A percentile compares a stretch with the other conserved stretches of the same genome.
These are phyloP conservation scores for Nomada goodeniana DNA, from an alignment of 2,888 invertebrate species.

Conservation along the genomic window DNA sequence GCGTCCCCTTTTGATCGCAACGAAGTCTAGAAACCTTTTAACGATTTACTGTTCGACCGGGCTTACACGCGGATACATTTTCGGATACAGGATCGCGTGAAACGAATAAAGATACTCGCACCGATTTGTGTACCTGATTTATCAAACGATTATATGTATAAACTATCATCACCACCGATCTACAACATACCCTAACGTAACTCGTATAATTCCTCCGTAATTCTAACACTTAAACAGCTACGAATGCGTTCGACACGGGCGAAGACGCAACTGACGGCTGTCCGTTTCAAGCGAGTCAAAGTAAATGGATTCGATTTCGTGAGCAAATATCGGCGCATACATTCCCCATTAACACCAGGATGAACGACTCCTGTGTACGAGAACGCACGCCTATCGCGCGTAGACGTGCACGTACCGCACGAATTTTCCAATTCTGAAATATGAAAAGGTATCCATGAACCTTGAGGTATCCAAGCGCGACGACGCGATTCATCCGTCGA, in stretches of 20 bases:
- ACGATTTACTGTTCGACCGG: not conserved
- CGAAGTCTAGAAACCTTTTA: not conserved
- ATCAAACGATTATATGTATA: not conserved
- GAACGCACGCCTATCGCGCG: not conserved
- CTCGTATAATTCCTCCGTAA: not conserved
- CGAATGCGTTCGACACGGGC: conserved; percentile 8
- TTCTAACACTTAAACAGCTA: not conserved
- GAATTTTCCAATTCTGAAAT: not conserved
- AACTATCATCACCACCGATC: not conserved
- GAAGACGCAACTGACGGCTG: not conserved
- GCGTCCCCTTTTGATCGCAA: not conserved
- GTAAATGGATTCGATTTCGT: not conserved
- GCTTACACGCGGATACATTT: too few species aligned
- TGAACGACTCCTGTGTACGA: too few species aligned
- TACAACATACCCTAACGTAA: not conserved
- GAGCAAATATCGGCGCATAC: not conserved
- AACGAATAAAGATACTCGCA: not conserved
- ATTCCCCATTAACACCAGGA: not conserved
- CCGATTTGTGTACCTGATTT: not conserved
- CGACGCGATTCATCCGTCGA: not conserved
- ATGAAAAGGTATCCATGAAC: not conserved
- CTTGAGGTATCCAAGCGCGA: too few species aligned
- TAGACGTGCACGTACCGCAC: not conserved
- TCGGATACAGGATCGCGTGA: too few species aligned
- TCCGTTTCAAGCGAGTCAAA: not conserved